These are phyloP conservation scores for Pomacea maculata DNA, from an alignment of 1,140 invertebrate genomes.

Conservation along the genomic window DNA sequence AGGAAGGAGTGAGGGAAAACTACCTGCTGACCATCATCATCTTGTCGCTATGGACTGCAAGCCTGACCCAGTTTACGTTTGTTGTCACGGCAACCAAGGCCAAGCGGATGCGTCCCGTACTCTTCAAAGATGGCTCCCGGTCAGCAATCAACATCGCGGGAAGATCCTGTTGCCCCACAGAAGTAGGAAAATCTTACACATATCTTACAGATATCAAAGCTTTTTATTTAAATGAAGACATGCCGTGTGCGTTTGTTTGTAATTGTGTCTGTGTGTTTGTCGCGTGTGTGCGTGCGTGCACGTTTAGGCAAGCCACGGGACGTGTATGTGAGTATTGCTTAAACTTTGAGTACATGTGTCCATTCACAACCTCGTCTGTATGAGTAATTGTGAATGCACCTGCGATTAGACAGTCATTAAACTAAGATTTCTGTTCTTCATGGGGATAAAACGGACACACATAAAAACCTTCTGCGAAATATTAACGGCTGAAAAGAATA, in stretches of 20 bases:
- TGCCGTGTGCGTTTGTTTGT: neutral
- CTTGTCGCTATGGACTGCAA: slow-evolving; percentile 73
- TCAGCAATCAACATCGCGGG: slow-evolving; percentile 13
- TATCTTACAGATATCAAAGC: neutral
- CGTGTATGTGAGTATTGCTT: no score
- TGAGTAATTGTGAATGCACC: no score
- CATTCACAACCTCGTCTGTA: no score
- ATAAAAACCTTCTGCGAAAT: no score
- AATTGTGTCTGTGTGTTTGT: neutral
- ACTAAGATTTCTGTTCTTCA: no score
- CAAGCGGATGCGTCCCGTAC: slow-evolving; percentile 21
- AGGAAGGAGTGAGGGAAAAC: slow-evolving; percentile 39
- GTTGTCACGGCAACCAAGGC: slow-evolving; percentile 86
- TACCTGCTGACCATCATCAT: slow-evolving; percentile 37
- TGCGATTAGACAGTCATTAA: no score
- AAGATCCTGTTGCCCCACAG: slow-evolving; percentile 27
- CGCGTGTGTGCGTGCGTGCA: neutral
- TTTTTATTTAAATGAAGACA: neutral
- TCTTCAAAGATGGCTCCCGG: slow-evolving; percentile 2
- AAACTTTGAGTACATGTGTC: no score
- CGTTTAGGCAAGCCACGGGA: neutral
- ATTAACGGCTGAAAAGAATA: no score
- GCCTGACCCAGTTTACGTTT: slow-evolving; percentile 88
- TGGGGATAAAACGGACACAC: no score
- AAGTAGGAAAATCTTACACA: slow-evolving; percentile 14